Conservation (phyloP, 2,797 vertebrate genomes). For the Hozukius guyotensis region DNA sequence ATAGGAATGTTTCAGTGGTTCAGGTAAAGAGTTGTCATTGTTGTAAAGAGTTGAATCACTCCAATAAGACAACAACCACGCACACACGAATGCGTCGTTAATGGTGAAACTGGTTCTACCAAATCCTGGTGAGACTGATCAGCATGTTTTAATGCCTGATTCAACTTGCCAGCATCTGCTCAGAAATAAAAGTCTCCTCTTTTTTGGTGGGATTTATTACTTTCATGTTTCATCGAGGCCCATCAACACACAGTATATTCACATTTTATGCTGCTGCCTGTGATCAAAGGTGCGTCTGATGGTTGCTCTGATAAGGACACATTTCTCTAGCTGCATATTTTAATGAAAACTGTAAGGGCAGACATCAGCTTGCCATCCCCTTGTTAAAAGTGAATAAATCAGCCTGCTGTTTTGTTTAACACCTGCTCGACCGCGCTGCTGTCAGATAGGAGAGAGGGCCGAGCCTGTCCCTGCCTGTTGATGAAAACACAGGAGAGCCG, state of each 20-base stretch:
- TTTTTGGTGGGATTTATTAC: not conserved
- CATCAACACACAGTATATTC: not conserved
- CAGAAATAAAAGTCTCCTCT: not conserved
- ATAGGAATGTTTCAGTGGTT: not conserved
- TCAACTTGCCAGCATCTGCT: not conserved
- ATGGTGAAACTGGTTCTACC: conserved; percentile 17
- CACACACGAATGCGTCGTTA: not conserved
- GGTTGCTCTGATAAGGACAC: not conserved
- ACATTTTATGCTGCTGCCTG: not conserved
- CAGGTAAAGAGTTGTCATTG: not conserved
- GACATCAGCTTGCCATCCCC: not conserved
- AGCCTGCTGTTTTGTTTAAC: conserved; percentile 21
- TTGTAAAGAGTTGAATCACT: not conserved
- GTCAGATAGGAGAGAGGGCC: conserved; percentile 15
- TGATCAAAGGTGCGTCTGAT: conserved; percentile 21
- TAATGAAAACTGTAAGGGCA: not conserved
- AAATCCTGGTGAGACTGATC: not conserved
- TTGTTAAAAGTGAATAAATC: conserved; percentile 34
- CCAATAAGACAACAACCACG: not conserved
- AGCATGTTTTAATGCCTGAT: not conserved
- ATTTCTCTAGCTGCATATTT: conserved; percentile 8
- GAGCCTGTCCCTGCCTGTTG: conserved; percentile 61
- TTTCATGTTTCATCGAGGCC: not conserved
- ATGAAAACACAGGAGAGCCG: conserved; percentile 12
- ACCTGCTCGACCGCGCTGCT: conserved; percentile 26